These are phyloP conservation scores for Scaptomyza reducta DNA, from an alignment of 2,888 invertebrate genomes.

Conservation along the genomic window DNA sequence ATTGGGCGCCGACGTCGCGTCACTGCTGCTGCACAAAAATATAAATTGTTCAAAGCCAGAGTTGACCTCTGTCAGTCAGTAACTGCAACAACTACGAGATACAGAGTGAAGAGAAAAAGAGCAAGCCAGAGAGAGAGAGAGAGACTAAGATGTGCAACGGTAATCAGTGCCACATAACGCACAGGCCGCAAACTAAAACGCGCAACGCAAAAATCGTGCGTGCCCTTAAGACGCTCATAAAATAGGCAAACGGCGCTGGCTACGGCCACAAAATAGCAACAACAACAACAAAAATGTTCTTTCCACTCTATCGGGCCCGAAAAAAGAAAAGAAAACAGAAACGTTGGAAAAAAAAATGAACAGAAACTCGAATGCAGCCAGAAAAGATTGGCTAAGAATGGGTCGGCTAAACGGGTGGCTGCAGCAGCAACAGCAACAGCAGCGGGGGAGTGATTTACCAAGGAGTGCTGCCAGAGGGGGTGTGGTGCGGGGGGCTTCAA, in stretches of 20 bases:
- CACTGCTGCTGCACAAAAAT: conserved; percentile 36
- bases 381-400: conserved; percentile 46
- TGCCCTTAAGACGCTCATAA: conserved; percentile 80
- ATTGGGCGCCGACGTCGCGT: conserved; percentile 39
- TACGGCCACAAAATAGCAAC: conserved; percentile 53
- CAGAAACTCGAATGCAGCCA: conserved; percentile 17
- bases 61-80: conserved; percentile 58
- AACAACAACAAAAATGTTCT: conserved; percentile 43
- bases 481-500: not conserved
- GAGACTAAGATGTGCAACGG: conserved; percentile 58
- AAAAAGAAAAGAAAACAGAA: conserved; percentile 22
- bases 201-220: conserved; percentile 79
- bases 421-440: not conserved
- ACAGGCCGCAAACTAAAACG: conserved; percentile 72
- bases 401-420: conserved; percentile 37
- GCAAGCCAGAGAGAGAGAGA: not conserved
- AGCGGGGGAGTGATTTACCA: not conserved
- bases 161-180: conserved; percentile 79
- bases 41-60: conserved; percentile 54
- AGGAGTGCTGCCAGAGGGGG: no score
- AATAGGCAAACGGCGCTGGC: conserved; percentile 72
- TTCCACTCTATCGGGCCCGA: conserved; percentile 54
- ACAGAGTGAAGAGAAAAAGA: not conserved
- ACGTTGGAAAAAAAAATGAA: conserved; percentile 17
- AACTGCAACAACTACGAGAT: no score